Conservation (phyloP, 2,797 vertebrate genomes). For the Lithobates pipiens region DNA sequence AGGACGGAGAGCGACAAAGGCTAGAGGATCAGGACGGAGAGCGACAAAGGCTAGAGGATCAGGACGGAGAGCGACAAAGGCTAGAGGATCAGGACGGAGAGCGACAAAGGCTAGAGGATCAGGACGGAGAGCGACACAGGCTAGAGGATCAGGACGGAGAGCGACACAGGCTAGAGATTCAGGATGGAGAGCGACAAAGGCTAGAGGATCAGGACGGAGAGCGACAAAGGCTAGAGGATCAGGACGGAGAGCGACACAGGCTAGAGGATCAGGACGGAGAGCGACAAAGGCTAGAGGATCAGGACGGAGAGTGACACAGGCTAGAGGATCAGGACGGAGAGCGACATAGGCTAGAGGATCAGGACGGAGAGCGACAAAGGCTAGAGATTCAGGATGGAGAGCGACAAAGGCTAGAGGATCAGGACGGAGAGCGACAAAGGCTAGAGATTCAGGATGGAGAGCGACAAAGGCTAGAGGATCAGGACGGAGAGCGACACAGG, state of each 20-base stretch:
- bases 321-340: not conserved
- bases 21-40: not conserved
- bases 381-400: constrained; percentile 9
- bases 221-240: not conserved
- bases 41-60: not conserved
- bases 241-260: not conserved
- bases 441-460: constrained; percentile 9
- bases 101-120: not conserved
- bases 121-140: not conserved
- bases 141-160: not conserved
- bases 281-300: not conserved
- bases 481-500: not conserved
- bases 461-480: too few species aligned
- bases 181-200: too few species aligned
- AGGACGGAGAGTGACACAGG: not conserved
- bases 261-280: not conserved
- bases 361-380: not conserved
- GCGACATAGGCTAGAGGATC: not conserved
- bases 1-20: not conserved
- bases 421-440: not conserved
- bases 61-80: not conserved
- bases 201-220: not conserved
- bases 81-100: not conserved
- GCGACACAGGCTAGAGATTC: not conserved
- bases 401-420: too few species aligned